phyloP scores from a whole-genome alignment of 2,113 vertebrate genomes.

The Bufo bufo region DNA sequence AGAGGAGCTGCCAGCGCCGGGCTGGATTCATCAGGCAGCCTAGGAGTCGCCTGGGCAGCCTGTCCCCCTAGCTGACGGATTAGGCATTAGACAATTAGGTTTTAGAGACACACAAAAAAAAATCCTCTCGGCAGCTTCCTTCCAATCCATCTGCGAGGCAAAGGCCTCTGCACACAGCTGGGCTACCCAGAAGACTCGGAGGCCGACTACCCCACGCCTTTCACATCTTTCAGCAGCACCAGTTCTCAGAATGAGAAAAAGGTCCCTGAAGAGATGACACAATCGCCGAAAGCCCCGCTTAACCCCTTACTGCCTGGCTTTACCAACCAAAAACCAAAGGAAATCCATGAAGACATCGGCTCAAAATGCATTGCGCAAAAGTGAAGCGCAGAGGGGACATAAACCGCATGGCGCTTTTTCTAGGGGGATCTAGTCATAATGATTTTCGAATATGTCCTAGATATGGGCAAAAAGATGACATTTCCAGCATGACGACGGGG shows the following conservation, averaged over 20 bases:
- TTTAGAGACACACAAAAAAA: slow-evolving; percentile 62
- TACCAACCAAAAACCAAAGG: neutral
- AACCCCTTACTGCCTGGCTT: slow-evolving; percentile 62
- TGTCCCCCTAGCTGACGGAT: slow-evolving; percentile 72
- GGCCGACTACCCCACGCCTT: slow-evolving; percentile 63
- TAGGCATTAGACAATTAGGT: slow-evolving; percentile 74
- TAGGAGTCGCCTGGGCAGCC: slow-evolving; percentile 67
- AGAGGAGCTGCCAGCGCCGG: slow-evolving; percentile 53
- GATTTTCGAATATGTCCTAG: neutral
- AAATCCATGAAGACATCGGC: neutral
- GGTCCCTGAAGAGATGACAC: slow-evolving; percentile 77
- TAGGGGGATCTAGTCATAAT: neutral
- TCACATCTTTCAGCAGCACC: slow-evolving; percentile 64
- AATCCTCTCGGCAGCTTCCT: slow-evolving; percentile 65
- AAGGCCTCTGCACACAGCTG: slow-evolving; percentile 71
- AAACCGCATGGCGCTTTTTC: neutral
- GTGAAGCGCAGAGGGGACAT: neutral
- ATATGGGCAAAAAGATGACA: neutral
- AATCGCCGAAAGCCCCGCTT: slow-evolving; percentile 68
- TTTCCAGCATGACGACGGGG: too few relatives aligned
- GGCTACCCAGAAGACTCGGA: slow-evolving; percentile 64
- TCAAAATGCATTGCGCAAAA: neutral
- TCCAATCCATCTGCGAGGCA: slow-evolving; percentile 73
- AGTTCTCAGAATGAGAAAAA: slow-evolving; percentile 68
- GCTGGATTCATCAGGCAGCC: slow-evolving; percentile 66